A percentile compares a stretch with the other conserved stretches of the same genome.
Conservation (phyloP, 2,113 vertebrate genomes). For the Enhydra lutris region DNA sequence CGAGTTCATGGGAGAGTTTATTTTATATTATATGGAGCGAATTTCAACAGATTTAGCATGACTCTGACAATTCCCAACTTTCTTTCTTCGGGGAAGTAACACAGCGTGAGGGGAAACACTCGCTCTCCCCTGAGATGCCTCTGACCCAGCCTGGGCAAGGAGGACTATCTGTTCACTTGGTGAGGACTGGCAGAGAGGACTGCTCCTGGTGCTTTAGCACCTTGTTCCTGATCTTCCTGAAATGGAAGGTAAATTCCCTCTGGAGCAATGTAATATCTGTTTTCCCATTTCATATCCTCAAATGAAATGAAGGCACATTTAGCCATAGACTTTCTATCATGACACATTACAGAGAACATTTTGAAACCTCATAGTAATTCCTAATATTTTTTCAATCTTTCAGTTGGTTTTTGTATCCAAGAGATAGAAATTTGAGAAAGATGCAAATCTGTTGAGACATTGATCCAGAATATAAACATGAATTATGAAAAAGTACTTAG, state of each 20-base stretch:
- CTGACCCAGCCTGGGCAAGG: background rate
- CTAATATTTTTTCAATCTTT: background rate
- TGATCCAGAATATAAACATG: background rate
- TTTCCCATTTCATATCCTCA: background rate
- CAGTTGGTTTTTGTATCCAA: background rate
- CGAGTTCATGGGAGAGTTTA: background rate
- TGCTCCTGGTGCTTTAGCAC: background rate
- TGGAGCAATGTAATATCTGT: background rate
- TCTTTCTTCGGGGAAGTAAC: background rate
- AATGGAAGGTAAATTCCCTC: background rate
- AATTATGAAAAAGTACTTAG: background rate
- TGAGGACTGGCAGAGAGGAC: background rate
- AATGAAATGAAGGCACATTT: background rate
- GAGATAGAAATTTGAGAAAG: background rate
- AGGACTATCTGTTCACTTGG: background rate
- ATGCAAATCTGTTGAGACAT: background rate
- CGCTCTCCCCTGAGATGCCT: rapidly evolving
- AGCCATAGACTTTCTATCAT: background rate
- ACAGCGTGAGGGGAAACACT: background rate
- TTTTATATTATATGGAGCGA: background rate
- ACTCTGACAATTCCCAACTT: background rate
- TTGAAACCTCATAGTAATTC: constrained; percentile 6
- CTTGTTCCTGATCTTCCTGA: background rate
- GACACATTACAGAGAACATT: background rate
- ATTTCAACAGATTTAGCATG: background rate